Evolutionary conservation across 2,888 invertebrate species (phyloP).

Genomic region (Loripinus fragilis): DNA sequence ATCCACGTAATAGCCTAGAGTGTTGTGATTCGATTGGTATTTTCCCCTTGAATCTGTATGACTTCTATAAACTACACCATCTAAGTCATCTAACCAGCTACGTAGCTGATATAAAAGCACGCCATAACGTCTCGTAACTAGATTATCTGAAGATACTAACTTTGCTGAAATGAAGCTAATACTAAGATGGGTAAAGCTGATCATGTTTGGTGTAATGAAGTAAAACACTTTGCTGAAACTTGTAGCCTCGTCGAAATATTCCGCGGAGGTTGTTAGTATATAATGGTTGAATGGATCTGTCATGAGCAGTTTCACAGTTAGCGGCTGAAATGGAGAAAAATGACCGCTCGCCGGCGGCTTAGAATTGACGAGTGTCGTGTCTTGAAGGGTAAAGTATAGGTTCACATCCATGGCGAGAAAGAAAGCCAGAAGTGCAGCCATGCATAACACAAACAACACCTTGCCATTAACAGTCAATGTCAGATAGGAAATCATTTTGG

Average conservation of each 20-base stretch:
- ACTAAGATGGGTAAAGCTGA: slow-evolving; percentile 91
- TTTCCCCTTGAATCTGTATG: slow-evolving; percentile 81
- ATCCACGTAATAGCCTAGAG: slow-evolving; percentile 92
- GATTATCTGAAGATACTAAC: slow-evolving; percentile 89
- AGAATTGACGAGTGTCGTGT: slow-evolving; percentile 47
- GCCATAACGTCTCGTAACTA: slow-evolving; percentile 89
- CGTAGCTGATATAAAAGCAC: slow-evolving; percentile 91
- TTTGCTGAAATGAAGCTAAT: slow-evolving; percentile 90
- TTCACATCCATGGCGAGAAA: slow-evolving; percentile 69
- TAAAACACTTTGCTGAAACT: slow-evolving; percentile 86
- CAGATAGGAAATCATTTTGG: slow-evolving; percentile 50
- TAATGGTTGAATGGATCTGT: slow-evolving; percentile 94
- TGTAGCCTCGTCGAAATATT: slow-evolving; percentile 87
- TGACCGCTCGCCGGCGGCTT: slow-evolving; percentile 34
- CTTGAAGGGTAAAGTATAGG: slow-evolving; percentile 62
- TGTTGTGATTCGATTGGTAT: slow-evolving; percentile 86
- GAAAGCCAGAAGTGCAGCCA: slow-evolving; percentile 46
- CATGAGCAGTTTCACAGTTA: slow-evolving; percentile 92
- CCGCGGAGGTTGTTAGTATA: slow-evolving; percentile 90
- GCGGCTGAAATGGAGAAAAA: slow-evolving; percentile 79
- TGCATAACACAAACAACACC: slow-evolving; percentile 37
- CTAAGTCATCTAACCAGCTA: slow-evolving; percentile 93
- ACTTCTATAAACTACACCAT: slow-evolving; percentile 93
- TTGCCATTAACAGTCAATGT: slow-evolving; percentile 48
- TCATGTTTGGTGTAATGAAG: slow-evolving; percentile 91